Conservation (phyloP, 2,113 vertebrate species). For the Pedetes capensis region DNA sequence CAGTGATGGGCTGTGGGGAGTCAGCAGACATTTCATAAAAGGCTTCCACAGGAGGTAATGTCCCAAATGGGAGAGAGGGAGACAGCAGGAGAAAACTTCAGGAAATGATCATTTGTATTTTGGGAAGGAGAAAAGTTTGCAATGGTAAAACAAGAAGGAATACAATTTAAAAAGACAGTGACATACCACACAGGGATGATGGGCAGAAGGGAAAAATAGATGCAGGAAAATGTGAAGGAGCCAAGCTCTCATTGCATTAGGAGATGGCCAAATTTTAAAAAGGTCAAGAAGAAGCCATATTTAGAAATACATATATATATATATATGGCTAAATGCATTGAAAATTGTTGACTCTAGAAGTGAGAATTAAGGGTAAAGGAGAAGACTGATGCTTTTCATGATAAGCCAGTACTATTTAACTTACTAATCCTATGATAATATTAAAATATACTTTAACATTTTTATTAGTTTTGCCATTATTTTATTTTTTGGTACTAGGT, state of each 20-base stretch:
- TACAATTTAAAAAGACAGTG: background rate
- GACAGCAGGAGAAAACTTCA: background rate
- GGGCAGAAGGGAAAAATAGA: background rate
- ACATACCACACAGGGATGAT: background rate
- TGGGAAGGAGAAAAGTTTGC: background rate
- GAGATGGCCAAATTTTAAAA: background rate
- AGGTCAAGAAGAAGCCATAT: background rate
- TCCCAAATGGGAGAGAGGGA: background rate
- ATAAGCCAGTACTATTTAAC: background rate
- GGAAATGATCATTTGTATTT: background rate
- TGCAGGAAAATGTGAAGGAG: background rate
- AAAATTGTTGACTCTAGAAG: background rate
- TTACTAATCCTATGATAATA: background rate
- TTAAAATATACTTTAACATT: background rate
- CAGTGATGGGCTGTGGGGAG: background rate
- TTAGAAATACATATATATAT: background rate
- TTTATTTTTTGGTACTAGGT: no score
- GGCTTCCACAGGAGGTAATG: background rate
- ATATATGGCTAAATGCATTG: background rate
- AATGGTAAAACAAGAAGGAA: conserved; percentile 7
- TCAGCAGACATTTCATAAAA: background rate
- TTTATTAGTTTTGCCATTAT: background rate
- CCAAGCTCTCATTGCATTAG: background rate
- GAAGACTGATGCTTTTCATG: background rate
- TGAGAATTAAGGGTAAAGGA: background rate